Percentiles rank a stretch among this genome's conserved stretches.
phyloP scores from a whole-genome alignment of 2,797 vertebrate genomes.

The Pteronotus mesoamericanus region DNA sequence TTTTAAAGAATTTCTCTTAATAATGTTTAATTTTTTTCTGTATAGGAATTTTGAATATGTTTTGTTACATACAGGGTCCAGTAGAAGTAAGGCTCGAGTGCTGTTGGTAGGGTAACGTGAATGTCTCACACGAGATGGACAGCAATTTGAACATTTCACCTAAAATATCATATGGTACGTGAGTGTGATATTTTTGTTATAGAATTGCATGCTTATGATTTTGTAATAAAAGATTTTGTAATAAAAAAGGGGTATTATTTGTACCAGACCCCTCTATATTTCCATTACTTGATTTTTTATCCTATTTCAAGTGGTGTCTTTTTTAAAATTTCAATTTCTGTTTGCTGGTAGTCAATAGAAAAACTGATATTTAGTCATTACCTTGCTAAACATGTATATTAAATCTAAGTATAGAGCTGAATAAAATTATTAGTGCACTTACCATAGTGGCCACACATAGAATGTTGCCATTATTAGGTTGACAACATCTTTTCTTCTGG shows the following conservation, averaged over 20 bases:
- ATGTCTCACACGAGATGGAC: too few species aligned
- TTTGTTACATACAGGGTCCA: not conserved
- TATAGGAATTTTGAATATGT: not conserved
- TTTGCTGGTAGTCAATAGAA: not conserved
- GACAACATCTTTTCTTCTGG: not conserved
- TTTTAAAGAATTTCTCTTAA: not conserved
- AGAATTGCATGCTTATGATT: too few species aligned
- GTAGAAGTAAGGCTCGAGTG: too few species aligned
- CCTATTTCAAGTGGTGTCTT: not conserved
- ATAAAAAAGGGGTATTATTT: too few species aligned
- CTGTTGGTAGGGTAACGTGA: too few species aligned
- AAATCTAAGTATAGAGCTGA: not conserved
- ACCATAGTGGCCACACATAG: not conserved
- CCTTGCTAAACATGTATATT: not conserved
- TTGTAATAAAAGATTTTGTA: too few species aligned
- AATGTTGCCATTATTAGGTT: not conserved
- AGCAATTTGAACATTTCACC: too few species aligned
- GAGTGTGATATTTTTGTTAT: too few species aligned
- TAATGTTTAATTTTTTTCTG: not conserved
- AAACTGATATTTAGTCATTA: not conserved
- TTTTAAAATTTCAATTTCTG: not conserved
- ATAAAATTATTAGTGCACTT: not conserved
- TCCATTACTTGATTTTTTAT: not conserved
- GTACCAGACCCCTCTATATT: not conserved
- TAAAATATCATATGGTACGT: too few species aligned